phyloP scores from a whole-genome alignment of 2,113 vertebrate genomes.

The Chelonoidis abingdonii region DNA sequence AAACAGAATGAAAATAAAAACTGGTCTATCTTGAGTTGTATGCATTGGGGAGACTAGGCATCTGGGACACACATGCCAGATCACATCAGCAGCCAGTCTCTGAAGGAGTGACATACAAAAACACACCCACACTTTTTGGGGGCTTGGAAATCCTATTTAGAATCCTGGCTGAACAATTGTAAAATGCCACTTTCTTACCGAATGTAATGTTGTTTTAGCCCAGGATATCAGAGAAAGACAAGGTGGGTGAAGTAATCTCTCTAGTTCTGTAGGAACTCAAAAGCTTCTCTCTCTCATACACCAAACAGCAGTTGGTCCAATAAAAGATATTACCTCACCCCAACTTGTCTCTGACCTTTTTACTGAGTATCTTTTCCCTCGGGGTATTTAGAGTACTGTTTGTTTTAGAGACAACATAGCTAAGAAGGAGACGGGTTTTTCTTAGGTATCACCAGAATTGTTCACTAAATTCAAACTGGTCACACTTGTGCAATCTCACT shows the following conservation, averaged over 20 bases:
- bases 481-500: neutral
- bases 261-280: neutral
- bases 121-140: neutral
- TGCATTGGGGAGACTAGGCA: neutral
- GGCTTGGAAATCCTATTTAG: neutral
- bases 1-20: neutral
- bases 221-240: neutral
- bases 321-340: neutral
- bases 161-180: neutral
- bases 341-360: neutral
- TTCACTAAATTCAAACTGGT: neutral
- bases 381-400: neutral
- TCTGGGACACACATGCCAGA: neutral
- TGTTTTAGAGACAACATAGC: neutral
- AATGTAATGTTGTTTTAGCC: neutral
- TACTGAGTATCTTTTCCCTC: neutral
- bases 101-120: neutral
- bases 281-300: neutral
- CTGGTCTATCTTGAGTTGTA: fast-evolving
- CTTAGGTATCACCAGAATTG: neutral
- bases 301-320: neutral
- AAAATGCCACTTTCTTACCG: neutral
- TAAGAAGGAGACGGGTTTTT: neutral
- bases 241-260: too few species aligned
- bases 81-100: neutral